Conservation (phyloP, 2,113 vertebrate species). For the Vidua chalybeata region DNA sequence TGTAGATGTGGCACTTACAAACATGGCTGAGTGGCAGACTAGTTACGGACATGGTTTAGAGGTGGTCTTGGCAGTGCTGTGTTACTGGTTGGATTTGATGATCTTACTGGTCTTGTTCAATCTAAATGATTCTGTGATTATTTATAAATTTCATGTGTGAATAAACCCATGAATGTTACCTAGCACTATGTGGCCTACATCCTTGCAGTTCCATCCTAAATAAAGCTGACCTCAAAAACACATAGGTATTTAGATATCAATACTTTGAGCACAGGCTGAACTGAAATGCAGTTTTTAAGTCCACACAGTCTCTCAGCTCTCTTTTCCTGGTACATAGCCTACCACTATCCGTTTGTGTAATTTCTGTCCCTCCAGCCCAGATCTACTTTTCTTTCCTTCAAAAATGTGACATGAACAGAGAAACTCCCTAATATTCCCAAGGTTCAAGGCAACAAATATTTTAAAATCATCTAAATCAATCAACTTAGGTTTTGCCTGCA, state of each 20-base stretch:
- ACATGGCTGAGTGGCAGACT: not conserved
- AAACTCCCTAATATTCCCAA: not conserved
- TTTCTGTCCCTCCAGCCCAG: not conserved
- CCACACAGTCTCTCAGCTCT: not conserved
- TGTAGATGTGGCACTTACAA: not conserved
- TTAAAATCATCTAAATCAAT: not conserved
- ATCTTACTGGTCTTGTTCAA: not conserved
- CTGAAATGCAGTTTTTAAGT: not conserved
- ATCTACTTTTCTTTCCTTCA: not conserved
- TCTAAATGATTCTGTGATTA: not conserved
- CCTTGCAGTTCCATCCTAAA: not conserved
- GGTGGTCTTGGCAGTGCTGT: not conserved
- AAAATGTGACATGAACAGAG: not conserved
- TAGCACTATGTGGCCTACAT: not conserved
- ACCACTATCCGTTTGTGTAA: not conserved
- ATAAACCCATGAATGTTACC: not conserved
- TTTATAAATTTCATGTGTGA: constrained; percentile 11
- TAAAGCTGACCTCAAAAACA: not conserved
- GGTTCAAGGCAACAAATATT: not conserved
- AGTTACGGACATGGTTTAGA: not conserved
- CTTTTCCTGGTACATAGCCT: not conserved
- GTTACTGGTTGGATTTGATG: not conserved
- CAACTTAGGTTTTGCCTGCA: not conserved
- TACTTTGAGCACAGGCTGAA: not conserved
- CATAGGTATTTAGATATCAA: not conserved